Percentiles rank a stretch among this genome's conserved stretches.
Conservation (phyloP, 2,888 invertebrate genomes). For the Thysanoteuthis rhombus region DNA sequence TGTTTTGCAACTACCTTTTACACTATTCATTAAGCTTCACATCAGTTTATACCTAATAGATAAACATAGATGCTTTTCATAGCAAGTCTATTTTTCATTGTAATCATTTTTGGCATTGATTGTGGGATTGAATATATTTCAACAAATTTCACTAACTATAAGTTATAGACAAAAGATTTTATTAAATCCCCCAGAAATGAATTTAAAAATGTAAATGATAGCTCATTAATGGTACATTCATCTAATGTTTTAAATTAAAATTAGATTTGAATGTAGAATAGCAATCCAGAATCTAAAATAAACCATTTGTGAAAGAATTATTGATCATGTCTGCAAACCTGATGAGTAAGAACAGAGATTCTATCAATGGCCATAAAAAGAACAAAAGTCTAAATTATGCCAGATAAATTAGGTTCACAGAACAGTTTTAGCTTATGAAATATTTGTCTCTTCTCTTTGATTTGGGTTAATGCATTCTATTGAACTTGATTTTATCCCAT, state of each 20-base stretch:
- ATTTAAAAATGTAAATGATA: neutral
- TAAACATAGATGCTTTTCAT: neutral
- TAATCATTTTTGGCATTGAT: neutral
- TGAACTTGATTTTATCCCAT: neutral
- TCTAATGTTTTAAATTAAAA: neutral
- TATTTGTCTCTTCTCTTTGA: neutral
- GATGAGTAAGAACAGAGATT: neutral
- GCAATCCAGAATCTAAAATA: neutral
- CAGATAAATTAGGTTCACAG: no score
- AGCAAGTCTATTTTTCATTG: neutral
- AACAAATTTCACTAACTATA: no score
- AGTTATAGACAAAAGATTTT: neutral
- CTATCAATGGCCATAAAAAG: neutral
- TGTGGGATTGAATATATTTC: neutral
- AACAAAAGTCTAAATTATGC: neutral
- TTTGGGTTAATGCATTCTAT: neutral
- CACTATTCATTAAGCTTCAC: neutral
- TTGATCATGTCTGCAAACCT: neutral
- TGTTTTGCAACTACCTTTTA: neutral
- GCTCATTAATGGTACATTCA: neutral
- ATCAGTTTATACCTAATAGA: neutral
- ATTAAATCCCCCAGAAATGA: neutral
- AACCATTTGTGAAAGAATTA: neutral
- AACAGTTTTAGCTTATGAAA: neutral
- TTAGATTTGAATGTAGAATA: neutral